Base-by-base conservation (phyloP, 2,113 vertebrate genomes). In the Cyanoderma ruficeps region DNA sequence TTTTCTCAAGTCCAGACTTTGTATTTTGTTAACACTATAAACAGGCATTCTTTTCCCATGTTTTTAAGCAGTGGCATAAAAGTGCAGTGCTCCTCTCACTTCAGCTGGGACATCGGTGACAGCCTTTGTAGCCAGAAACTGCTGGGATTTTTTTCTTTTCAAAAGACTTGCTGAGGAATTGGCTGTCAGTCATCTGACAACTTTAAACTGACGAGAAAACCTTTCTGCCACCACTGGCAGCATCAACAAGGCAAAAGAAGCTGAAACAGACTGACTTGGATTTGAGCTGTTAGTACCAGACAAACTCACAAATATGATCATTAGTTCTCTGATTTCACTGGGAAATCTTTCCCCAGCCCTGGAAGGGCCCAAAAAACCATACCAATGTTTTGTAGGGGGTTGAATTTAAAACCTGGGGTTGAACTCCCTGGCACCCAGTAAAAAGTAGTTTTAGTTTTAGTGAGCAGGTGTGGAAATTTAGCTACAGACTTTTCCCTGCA, bases 291-390 rank as follows among this genome's bases (percentile, higher is more conserved):
- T 91, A 37, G 64, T 74, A 94, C 78, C 74, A 86, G 84, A 87
- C 53, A 91, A 89, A 56, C 42, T 64, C 69, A 33, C 41, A 89
- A 61, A 93, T 72, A 56, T 44, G 71, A 68, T 93, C 93, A 67
- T 94, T 93, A 76, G 80, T 87, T 81, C 83, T 97, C 83, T 89
- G n/a, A 42, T 84, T 94, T 87, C 59, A 67, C 85, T 96, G 95
- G 75, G 72, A 94, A 59, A 89, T 95, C 77, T 85, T 88, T 71
- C 67, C n/a, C 61, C 33, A 80, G 70, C 59, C 17, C 49, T 92
- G 95, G 83, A 94, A 93, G 21, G 83, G 63, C 33, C 82, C 27
- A 70, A 75, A 74, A 87, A 96, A 92, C 33, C 70, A 39, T 39
- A 41, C 21, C 8, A 3, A 25, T 76, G 10, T 95, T 88, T 91